phyloP scores from a whole-genome alignment of 2,113 vertebrate genomes.

The Otus sunia region DNA sequence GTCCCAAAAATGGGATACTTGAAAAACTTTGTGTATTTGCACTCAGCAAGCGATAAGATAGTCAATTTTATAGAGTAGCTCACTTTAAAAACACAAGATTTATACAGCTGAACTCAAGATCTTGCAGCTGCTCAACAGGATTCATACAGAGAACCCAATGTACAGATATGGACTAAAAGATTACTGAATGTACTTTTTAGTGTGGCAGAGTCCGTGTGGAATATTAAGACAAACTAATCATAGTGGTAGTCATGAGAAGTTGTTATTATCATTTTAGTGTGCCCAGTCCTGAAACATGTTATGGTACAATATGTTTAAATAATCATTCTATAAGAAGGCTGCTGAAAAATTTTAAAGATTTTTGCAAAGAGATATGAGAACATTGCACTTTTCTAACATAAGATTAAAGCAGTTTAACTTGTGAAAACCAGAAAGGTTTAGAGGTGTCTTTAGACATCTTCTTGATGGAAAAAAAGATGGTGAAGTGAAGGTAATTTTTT shows the following conservation, averaged over 20 bases:
- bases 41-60: background rate
- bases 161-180: background rate
- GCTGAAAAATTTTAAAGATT: background rate
- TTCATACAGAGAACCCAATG: background rate
- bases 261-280: background rate
- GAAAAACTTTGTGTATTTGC: background rate
- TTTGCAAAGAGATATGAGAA: background rate
- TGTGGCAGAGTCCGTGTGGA: background rate
- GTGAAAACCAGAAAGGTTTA: background rate
- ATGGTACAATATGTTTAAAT: background rate
- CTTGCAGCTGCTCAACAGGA: background rate
- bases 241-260: background rate
- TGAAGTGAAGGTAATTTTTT: background rate
- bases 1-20: background rate
- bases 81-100: background rate
- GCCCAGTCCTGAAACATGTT: background rate
- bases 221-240: background rate
- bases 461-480: background rate
- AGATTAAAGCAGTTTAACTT: background rate
- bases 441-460: background rate
- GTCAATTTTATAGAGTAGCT: background rate
- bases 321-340: background rate
- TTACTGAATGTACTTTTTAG: background rate
- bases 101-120: background rate
- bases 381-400: background rate